A percentile compares a stretch with the other conserved stretches of the same genome.
These are phyloP conservation scores for Eurosta solidaginis DNA, from an alignment of 1,140 invertebrate genomes.

Conservation along the genomic window DNA sequence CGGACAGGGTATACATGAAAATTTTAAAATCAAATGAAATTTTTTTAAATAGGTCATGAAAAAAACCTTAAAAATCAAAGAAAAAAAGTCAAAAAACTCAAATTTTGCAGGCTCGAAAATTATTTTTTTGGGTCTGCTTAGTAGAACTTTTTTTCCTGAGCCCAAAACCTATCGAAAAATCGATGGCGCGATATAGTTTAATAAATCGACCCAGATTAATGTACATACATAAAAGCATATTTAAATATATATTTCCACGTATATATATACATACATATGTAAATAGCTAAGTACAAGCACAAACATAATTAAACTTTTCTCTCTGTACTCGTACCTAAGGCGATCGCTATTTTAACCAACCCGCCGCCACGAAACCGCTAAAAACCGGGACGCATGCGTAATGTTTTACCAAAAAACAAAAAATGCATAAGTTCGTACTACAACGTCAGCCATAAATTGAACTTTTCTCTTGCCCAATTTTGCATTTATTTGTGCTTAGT, in stretches of 20 bases:
- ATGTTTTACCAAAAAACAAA: background rate
- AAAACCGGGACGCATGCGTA: background rate
- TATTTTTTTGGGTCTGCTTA: too few relatives aligned
- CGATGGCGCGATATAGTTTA: too few relatives aligned
- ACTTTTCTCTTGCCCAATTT: background rate
- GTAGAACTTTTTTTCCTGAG: too few relatives aligned
- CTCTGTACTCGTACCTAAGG: too few relatives aligned
- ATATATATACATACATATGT: background rate
- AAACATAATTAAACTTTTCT: background rate
- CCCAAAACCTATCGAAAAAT: too few relatives aligned
- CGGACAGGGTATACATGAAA: too few relatives aligned
- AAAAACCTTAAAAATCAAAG: too few relatives aligned
- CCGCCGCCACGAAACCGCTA: background rate
- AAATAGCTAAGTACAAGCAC: background rate
- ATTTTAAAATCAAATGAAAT: too few relatives aligned
- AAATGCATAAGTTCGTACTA: too few relatives aligned
- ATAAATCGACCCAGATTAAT: background rate
- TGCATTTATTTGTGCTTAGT: background rate
- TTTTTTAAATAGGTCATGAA: too few relatives aligned
- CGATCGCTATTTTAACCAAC: background rate
- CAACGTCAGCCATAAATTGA: background rate
- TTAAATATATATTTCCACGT: background rate
- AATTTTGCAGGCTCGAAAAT: too few relatives aligned
- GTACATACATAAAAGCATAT: background rate
- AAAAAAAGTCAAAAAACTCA: too few relatives aligned